Percentiles rank a stretch among this genome's conserved stretches.
Evolutionary conservation across 2,113 vertebrate species (phyloP).

Genomic region (Stictonetta naevosa): DNA sequence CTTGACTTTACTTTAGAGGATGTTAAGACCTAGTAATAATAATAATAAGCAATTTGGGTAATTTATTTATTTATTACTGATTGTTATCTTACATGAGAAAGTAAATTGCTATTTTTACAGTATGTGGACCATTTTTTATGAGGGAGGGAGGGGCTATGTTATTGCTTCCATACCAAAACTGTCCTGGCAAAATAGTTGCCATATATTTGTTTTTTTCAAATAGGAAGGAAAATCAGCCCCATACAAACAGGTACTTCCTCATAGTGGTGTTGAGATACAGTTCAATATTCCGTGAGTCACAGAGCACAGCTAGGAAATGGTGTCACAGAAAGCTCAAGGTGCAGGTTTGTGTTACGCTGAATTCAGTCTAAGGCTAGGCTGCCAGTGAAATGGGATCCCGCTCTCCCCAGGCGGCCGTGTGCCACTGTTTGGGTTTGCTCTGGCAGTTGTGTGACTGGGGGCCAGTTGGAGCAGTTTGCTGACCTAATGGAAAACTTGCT

Average conservation of each 20-base stretch:
- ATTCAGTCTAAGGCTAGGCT: background rate
- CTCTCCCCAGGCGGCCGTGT: background rate
- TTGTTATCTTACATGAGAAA: background rate
- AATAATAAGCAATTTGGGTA: background rate
- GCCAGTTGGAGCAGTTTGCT: background rate
- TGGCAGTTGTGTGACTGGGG: background rate
- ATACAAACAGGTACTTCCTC: background rate
- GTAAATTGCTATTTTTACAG: background rate
- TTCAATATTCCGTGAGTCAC: background rate
- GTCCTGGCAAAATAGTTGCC: background rate
- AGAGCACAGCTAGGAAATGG: background rate
- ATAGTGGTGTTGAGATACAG: fast-evolving
- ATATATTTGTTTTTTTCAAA: background rate
- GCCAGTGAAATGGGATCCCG: background rate
- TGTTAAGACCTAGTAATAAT: background rate
- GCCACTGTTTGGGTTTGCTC: constrained; percentile 38
- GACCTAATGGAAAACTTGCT: constrained; percentile 29
- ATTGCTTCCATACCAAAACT: fast-evolving
- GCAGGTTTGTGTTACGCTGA: background rate
- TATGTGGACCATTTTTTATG: background rate
- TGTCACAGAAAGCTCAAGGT: background rate
- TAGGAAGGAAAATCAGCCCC: background rate
- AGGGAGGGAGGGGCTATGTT: too few relatives aligned
- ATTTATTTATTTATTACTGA: background rate
- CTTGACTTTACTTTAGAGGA: background rate